Conservation (phyloP, 1,140 invertebrate species). For the Drosophila nannoptera region DNA sequence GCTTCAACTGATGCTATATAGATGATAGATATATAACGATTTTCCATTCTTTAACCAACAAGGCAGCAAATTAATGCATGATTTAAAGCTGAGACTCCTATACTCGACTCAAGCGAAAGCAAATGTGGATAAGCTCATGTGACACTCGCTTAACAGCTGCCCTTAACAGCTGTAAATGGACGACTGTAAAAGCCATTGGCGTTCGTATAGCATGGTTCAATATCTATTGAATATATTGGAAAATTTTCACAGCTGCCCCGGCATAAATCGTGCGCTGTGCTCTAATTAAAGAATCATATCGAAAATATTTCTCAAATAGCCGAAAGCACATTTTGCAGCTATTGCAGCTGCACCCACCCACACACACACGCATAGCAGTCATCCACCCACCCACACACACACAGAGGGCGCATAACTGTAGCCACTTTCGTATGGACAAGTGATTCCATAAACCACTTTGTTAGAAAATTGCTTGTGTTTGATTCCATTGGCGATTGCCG, state of each 20-base stretch:
- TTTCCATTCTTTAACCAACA: too few species aligned
- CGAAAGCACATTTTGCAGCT: slow-evolving; percentile 15
- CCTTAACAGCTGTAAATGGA: neutral
- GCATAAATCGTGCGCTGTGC: slow-evolving; percentile 4
- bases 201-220: neutral
- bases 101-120: too few species aligned
- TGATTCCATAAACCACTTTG: slow-evolving; percentile 29
- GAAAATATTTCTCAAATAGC: slow-evolving; percentile 23
- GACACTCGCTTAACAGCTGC: neutral
- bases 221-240: neutral
- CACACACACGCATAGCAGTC: neutral
- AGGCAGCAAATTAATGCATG: too few species aligned
- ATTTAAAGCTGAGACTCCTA: too few species aligned
- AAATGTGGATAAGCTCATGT: neutral
- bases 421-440: slow-evolving; percentile 6
- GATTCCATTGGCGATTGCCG: slow-evolving; percentile 25
- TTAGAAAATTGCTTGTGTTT: slow-evolving; percentile 34
- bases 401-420: neutral
- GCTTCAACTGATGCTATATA: too few species aligned
- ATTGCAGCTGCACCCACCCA: slow-evolving; percentile 17
- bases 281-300: slow-evolving; percentile 33
- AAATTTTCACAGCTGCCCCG: slow-evolving; percentile 17
- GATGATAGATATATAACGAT: too few species aligned
- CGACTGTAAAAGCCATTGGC: neutral
- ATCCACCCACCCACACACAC: neutral